Evolutionary conservation across 2,797 vertebrate genomes (phyloP), one percentile per base, ranked within the genome.

Genomic region (Typhlichthys eigenmanni): DNA sequence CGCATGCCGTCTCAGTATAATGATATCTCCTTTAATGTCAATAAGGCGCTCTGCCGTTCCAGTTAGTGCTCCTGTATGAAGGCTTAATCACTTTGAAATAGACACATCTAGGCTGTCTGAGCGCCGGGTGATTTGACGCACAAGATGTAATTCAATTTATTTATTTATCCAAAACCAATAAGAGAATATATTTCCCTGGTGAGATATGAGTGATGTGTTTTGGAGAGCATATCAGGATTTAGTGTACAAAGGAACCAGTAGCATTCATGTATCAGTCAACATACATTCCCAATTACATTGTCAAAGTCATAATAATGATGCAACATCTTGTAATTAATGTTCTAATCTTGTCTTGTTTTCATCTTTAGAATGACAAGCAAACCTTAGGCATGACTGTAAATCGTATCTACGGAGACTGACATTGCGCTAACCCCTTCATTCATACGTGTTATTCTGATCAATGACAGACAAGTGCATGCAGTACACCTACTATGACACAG

Each of bases 121-220:
- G 71, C 70, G 67, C 60, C 53, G 74, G 61, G 60, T 69, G 71
- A 78, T 68, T 71, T 10, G 17, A 82, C 75, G 71, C 74, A 80
- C 19, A 57, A 65, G 61, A 74, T 11, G 64, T 79, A 85, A 85
- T 83, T 85, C 74, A 81, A 88, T 85, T 82, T 76, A 81, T 84
- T 85, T 79, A 85, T 87, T 84, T 82, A 84, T 84, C 82, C 79
- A 48, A 65, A 65, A 69, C 74, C 74, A 84, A 81, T 80, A 84
- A 76, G 56, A 43, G 63, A 50, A 72, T 78, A 69, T 69, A 82
- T 88, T 86, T 86, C 87, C 86, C 86, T 68, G 66, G 81, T 47
- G 80, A 74, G 71, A 69, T 58, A 67, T 7, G 73, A 76, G 67
- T 43, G 71, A 75, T 74, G 81, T 70, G 55, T 78, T 75, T 75